Base-by-base conservation (phyloP, 2,888 invertebrate species). In the Dicranocentrus wangi region DNA sequence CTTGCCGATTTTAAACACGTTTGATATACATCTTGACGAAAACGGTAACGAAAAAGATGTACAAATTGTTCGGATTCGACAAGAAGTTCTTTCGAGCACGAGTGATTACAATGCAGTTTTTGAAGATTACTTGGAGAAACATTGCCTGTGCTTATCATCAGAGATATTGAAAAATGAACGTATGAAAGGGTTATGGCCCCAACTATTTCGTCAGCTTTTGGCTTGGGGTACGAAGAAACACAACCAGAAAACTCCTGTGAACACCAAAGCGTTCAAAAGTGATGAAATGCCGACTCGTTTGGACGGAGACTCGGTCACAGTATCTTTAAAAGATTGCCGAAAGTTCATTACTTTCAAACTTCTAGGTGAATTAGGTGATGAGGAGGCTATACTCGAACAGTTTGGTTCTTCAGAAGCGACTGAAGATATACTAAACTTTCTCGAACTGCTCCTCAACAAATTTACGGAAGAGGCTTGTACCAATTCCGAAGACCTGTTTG, bases 391-490 rank as follows among this genome's bases (percentile, higher is more conserved):
- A 17, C 27, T 85, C 1, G 84, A 84, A 65, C 77, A 85, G 51
- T 76, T 81, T 68, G 81, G 81, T 7, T 47, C 68, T 1, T 55
- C 69, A 0, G 81, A 85, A 19, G 68, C 79, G 47, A 63, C 72
- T 21, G 53, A 81, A 13, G 77, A 84, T 55, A 81, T 81, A 10
- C 42, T 86, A 3, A 55, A 68, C 23, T 81, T 85, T 63, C 68
- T 84, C 13, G 82, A 86, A 65, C 58, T 86, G 39, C 60, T 86
- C 15, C 28, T 85, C 1, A 82, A 81, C n/a, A 83, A 83, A 47
- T 73, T 85, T 53, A 73, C 73, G 2, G 23, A 28, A 7, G 84
- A 82, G 13, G 69, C 39, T 23, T 61, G 65, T 66, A 27, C 27
- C 0, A 23, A 23, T 25, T 15, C 61, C 0, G 78, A 82, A 1